Base-by-base conservation (phyloP, 2,797 vertebrate genomes). In the Falco rusticolus region DNA sequence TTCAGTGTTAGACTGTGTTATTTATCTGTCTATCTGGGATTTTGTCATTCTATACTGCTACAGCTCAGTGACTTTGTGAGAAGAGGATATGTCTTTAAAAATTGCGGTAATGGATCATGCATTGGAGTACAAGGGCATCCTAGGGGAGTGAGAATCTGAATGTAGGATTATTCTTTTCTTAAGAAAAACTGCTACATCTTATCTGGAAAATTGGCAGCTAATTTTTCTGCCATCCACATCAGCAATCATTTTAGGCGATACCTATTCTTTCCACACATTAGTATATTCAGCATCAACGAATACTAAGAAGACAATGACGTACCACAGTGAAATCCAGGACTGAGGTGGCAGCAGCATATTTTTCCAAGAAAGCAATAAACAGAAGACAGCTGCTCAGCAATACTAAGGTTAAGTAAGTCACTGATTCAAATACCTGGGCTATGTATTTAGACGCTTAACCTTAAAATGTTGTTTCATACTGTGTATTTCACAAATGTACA, bases 191-290 rank as follows among this genome's bases (percentile, higher is more conserved):
- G 11, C 11, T 91, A 34, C 22, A 65, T 43, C 41, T 86, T 21
- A 8, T 70, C 48, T 70, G 70, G 74, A 82, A 91, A 90, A 87
- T 26, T 77, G 72, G 34, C 65, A 91, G 59, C 19, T 91, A 89
- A 94, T 94, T 96, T 96, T 96, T 25, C 70, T 95, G 70, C 50
- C 83, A 84, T 87, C 47, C n/a, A 70, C 39, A 87, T 90, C 83
- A 79, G 31, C 59, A 82, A 63, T 72, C 13, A 53, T 94, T 96
- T 91, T 66, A 76, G 25, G 22, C 24, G 90, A 65, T 53, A 59
- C 37, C 24, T 84, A 56, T 88, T 91, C 41, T 89, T 91, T 69
- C n/a, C 26, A 70, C 39, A 60, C 60, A 77, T 90, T 79, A 79
- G 34, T 76, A 76, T 4, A 53, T 45, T 86, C 51, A 79, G 20